Conservation (phyloP, 1,140 invertebrate genomes). For the Cyrtorhinus lividipennis region DNA sequence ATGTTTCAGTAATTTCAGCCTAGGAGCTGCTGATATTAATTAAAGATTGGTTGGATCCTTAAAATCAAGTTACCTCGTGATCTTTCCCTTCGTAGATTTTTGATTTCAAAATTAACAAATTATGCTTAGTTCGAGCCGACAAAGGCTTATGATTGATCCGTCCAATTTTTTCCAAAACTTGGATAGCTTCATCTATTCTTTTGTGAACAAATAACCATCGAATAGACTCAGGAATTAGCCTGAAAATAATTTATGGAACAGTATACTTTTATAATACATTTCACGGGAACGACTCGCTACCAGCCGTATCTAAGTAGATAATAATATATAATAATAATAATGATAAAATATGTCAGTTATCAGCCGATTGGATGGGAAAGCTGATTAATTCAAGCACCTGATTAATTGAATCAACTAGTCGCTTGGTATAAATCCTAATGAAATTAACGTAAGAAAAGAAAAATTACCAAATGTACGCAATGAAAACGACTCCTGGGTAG, state of each 20-base stretch:
- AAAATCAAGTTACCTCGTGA: slow-evolving; percentile 1
- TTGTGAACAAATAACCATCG: neutral
- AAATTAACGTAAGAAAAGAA: too few species aligned
- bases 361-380: too few species aligned
- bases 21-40: too few species aligned
- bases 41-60: too few species aligned
- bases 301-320: too few species aligned
- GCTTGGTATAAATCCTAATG: too few species aligned
- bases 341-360: too few species aligned
- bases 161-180: slow-evolving; percentile 1
- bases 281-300: too few species aligned
- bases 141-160: neutral
- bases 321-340: too few species aligned
- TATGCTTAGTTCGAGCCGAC: neutral
- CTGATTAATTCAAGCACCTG: too few species aligned
- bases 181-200: neutral
- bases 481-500: neutral
- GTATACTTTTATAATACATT: too few species aligned
- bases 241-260: neutral
- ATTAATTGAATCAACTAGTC: too few species aligned
- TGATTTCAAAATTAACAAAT: neutral
- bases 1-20: neutral
- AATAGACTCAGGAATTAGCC: neutral
- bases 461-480: neutral
- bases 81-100: neutral